A percentile compares a stretch with the other conserved stretches of the same genome.
Evolutionary conservation across 1,140 invertebrate species (phyloP).

Genomic region (Meloidogyne exigua): DNA sequence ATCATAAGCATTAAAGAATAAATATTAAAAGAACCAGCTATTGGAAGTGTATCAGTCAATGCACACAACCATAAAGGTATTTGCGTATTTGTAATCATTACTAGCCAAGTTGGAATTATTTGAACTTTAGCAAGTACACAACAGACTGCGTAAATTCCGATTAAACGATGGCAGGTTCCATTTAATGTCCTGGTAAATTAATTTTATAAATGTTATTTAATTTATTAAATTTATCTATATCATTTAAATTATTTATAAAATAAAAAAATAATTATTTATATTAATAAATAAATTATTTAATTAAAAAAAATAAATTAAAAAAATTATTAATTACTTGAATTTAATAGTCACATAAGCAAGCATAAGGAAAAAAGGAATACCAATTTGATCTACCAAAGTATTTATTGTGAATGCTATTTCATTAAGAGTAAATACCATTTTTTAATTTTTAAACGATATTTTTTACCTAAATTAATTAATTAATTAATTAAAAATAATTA

Average conservation of each 20-base stretch:
- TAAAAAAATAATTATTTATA: too few species aligned
- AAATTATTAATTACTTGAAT: neutral
- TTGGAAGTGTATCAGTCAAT: neutral
- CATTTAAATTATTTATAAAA: neutral
- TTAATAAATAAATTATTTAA: neutral
- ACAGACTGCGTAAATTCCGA: constrained; percentile 9
- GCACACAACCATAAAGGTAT: constrained; percentile 10
- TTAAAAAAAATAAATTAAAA: too few species aligned
- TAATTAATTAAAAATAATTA: too few species aligned
- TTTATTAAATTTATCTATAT: neutral
- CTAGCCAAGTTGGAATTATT: neutral
- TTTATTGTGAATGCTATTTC: neutral
- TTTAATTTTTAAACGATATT: neutral
- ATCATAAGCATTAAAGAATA: constrained; percentile 12
- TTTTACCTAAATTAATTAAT: neutral
- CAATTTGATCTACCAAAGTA: constrained; percentile 6
- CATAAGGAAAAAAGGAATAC: neutral
- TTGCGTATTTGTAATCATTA: neutral
- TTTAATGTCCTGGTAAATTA: neutral
- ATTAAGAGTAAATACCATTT: neutral
- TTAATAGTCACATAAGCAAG: constrained; percentile 11
- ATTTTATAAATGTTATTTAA: neutral
- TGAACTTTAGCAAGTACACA: constrained; percentile 1
- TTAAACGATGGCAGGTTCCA: neutral
- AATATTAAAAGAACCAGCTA: constrained; percentile 12